Conservation (phyloP, 2,797 vertebrate species). For the Gila robusta region DNA sequence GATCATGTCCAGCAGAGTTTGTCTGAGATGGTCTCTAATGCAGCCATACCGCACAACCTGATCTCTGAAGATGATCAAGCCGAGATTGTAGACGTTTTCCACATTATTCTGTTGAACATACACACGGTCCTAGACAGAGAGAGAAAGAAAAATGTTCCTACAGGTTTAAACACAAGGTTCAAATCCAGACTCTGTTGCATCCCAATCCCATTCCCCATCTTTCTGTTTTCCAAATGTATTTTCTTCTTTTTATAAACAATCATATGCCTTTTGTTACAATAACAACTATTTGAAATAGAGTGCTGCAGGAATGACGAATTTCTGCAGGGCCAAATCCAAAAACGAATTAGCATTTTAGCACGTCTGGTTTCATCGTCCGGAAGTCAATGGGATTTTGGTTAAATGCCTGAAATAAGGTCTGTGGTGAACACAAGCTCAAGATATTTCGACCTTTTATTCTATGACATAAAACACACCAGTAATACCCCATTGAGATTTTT, state of each 20-base stretch:
- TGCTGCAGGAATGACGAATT: not conserved
- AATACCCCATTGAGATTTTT: not conserved
- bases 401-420: slow-evolving; percentile 2
- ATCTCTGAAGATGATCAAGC: slow-evolving; percentile 97
- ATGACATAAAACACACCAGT: not conserved
- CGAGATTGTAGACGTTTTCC: slow-evolving; percentile 98
- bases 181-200: slow-evolving; percentile 25
- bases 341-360: not conserved
- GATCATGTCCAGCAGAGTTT: slow-evolving; percentile 97
- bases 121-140: slow-evolving; percentile 88
- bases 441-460: not conserved
- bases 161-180: slow-evolving; percentile 36
- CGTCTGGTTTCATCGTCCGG: not conserved
- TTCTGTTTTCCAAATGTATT: not conserved
- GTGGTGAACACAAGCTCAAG: not conserved
- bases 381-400: not conserved
- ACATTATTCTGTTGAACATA: slow-evolving; percentile 98
- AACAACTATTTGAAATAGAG: not conserved
- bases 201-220: not conserved
- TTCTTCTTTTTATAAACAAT: not conserved
- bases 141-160: not conserved
- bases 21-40: slow-evolving; percentile 93
- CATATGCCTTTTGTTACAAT: not conserved
- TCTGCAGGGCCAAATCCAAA: not conserved
- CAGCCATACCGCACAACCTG: slow-evolving; percentile 96